These are phyloP conservation scores for Drosophila funebris DNA, from an alignment of 1,140 invertebrate species.

Conservation along the genomic window DNA sequence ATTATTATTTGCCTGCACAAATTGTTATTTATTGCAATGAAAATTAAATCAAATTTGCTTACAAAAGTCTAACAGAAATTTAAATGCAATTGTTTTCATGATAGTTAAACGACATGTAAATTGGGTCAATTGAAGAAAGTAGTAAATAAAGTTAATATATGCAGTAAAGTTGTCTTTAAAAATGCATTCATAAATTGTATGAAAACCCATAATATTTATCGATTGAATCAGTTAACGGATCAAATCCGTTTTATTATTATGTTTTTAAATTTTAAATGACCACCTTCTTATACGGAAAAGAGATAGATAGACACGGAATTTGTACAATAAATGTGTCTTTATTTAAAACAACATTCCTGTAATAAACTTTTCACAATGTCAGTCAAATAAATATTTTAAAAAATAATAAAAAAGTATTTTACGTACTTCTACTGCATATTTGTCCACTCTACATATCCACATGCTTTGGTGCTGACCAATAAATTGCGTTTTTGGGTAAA, in stretches of 20 bases:
- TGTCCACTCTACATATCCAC: background rate
- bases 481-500: conserved; percentile 17
- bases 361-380: too few relatives aligned
- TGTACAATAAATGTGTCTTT: too few relatives aligned
- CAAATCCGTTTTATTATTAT: too few relatives aligned
- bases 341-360: too few relatives aligned
- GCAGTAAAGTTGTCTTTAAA: background rate
- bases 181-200: conserved; percentile 1
- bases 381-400: too few relatives aligned
- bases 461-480: background rate
- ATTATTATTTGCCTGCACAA: too few relatives aligned
- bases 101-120: background rate
- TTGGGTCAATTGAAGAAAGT: background rate
- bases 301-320: too few relatives aligned
- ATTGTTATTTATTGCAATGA: background rate
- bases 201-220: background rate
- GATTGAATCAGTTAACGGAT: background rate
- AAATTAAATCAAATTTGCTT: background rate
- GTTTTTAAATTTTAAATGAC: too few relatives aligned
- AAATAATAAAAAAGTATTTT: too few relatives aligned
- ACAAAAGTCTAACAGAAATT: background rate
- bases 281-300: too few relatives aligned
- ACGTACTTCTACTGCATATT: background rate
- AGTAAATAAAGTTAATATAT: background rate
- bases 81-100: background rate